Percentiles rank a stretch among this genome's conserved stretches.
Conservation (phyloP, 2,888 invertebrate species). For the Pherbina coryleti region DNA sequence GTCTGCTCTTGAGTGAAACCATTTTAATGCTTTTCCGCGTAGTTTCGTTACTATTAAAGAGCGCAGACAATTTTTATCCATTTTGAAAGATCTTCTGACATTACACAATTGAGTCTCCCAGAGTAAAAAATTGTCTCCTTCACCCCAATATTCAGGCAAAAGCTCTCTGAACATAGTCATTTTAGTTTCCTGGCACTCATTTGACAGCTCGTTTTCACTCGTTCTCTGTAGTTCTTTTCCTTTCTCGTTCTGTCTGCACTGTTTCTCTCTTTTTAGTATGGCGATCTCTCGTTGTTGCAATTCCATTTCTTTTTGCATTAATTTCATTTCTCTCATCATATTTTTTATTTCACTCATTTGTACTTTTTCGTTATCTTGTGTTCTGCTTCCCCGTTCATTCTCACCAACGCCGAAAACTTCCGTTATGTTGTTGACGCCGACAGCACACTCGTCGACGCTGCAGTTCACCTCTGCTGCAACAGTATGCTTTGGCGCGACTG, state of each 20-base stretch:
- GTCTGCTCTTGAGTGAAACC: not conserved
- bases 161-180: not conserved
- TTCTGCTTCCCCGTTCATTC: not conserved
- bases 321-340: conserved; percentile 3
- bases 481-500: not conserved
- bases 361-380: conserved; percentile 4
- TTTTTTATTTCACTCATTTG: conserved; percentile 8
- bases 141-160: not conserved
- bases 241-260: not conserved
- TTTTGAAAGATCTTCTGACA: not conserved
- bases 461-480: not conserved
- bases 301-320: not conserved
- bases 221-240: not conserved
- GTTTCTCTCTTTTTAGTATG: not conserved
- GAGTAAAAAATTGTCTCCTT: not conserved
- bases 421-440: not conserved
- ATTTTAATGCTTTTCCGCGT: not conserved
- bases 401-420: not conserved
- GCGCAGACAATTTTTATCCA: not conserved
- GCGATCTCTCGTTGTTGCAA: not conserved
- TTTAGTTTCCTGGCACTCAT: not conserved
- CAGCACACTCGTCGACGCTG: not conserved
- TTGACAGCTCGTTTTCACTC: not conserved
- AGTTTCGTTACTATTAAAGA: not conserved
- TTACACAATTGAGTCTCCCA: not conserved